phyloP scores from a whole-genome alignment of 2,113 vertebrate genomes.

The Tetrax tetrax region DNA sequence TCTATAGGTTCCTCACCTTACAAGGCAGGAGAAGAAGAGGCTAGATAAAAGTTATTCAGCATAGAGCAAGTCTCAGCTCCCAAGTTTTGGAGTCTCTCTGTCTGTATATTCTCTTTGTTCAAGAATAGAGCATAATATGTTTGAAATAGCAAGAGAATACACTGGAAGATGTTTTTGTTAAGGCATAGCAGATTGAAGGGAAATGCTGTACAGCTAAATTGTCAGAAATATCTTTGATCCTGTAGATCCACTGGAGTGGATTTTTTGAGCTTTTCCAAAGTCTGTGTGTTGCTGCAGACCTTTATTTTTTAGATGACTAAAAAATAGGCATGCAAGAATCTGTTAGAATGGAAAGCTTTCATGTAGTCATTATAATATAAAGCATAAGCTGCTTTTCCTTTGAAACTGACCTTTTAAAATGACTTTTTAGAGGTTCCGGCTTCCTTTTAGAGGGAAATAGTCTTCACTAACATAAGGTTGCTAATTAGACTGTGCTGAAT shows the following conservation, averaged over 20 bases:
- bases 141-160: neutral
- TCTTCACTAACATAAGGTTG: neutral
- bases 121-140: neutral
- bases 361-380: neutral
- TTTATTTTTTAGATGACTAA: neutral
- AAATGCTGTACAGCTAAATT: neutral
- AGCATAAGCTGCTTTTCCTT: neutral
- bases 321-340: neutral
- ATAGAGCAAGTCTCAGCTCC: neutral
- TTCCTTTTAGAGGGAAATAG: neutral
- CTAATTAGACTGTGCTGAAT: constrained; percentile 14
- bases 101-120: neutral
- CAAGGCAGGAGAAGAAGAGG: neutral
- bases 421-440: neutral
- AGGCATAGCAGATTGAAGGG: neutral
- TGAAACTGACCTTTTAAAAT: constrained; percentile 21
- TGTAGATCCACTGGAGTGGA: neutral
- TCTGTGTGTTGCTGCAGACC: neutral
- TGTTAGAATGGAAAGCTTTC: neutral
- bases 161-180: neutral
- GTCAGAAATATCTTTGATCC: neutral
- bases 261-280: neutral
- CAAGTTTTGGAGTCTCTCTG: neutral
- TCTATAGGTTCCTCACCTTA: neutral
- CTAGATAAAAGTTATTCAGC: neutral